Evolutionary conservation across 2,113 vertebrate genomes (phyloP).

Genomic region (Passer montanus): DNA sequence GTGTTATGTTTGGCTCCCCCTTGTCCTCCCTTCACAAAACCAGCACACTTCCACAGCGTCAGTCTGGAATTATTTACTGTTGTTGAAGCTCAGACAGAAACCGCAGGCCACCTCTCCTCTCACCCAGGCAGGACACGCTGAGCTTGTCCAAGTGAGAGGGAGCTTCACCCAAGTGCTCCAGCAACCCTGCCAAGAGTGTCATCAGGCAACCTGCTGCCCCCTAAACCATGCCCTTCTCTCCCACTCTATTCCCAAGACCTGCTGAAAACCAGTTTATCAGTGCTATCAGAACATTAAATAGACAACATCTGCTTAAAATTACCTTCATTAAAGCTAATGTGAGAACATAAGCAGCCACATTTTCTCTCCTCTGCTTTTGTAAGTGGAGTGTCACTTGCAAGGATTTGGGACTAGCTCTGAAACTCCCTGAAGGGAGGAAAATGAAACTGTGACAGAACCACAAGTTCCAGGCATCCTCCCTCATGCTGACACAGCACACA

Average conservation of each 20-base stretch:
- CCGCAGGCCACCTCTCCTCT: neutral
- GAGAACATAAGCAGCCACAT: neutral
- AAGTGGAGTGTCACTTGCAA: neutral
- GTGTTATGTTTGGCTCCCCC: slow-evolving; percentile 45
- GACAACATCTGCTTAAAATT: slow-evolving; percentile 20
- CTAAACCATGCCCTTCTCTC: neutral
- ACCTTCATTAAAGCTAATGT: neutral
- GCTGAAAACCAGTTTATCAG: neutral
- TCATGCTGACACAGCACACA: neutral
- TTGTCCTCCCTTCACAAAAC: neutral
- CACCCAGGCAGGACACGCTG: rapidly evolving
- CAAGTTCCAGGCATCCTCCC: neutral
- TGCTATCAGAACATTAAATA: neutral
- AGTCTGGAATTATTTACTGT: slow-evolving; percentile 41
- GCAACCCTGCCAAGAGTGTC: neutral
- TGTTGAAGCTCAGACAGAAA: slow-evolving; percentile 33
- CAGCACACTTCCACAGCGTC: neutral
- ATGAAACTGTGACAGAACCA: neutral
- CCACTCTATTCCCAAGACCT: neutral
- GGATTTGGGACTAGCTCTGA: neutral
- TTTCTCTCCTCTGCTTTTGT: neutral
- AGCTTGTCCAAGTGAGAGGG: neutral
- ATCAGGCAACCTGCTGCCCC: neutral
- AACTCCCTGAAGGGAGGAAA: neutral
- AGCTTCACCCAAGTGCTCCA: neutral